A percentile compares a stretch with the other conserved stretches of the same genome.
Conservation (phyloP, 2,113 vertebrate genomes). For the Corythoichthys intestinalis region DNA sequence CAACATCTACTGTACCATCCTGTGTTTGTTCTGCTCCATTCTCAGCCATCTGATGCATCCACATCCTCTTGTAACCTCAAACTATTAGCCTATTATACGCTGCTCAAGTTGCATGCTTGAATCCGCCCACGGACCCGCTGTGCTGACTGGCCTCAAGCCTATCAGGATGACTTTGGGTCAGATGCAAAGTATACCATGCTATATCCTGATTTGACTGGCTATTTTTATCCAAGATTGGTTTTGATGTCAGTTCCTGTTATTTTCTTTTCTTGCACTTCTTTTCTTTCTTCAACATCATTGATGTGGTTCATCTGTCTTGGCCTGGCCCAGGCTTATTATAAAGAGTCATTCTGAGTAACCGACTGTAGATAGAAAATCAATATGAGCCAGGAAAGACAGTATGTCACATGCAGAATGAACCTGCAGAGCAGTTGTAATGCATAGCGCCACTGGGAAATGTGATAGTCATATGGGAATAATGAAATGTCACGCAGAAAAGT, state of each 20-base stretch:
- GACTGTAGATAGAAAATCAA: slow-evolving; percentile 25
- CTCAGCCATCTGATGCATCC: slow-evolving; percentile 21
- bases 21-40: not conserved
- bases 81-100: not conserved
- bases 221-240: not conserved
- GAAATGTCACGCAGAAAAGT: slow-evolving; percentile 17
- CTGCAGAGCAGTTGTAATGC: slow-evolving; percentile 1
- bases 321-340: not conserved
- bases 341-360: slow-evolving; percentile 19
- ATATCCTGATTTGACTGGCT: not conserved
- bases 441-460: slow-evolving; percentile 14
- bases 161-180: not conserved
- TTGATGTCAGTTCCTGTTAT: not conserved
- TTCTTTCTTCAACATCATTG: not conserved
- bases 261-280: not conserved
- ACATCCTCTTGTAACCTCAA: slow-evolving; percentile 8
- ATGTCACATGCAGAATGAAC: not conserved
- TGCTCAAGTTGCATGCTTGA: not conserved
- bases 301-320: not conserved
- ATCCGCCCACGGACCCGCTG: not conserved
- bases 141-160: not conserved
- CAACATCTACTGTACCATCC: not conserved
- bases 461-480: slow-evolving; percentile 32
- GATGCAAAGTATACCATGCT: not conserved
- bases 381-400: slow-evolving; percentile 5